Conservation (phyloP, 2,113 vertebrate species). For the Anoplopoma fimbria region DNA sequence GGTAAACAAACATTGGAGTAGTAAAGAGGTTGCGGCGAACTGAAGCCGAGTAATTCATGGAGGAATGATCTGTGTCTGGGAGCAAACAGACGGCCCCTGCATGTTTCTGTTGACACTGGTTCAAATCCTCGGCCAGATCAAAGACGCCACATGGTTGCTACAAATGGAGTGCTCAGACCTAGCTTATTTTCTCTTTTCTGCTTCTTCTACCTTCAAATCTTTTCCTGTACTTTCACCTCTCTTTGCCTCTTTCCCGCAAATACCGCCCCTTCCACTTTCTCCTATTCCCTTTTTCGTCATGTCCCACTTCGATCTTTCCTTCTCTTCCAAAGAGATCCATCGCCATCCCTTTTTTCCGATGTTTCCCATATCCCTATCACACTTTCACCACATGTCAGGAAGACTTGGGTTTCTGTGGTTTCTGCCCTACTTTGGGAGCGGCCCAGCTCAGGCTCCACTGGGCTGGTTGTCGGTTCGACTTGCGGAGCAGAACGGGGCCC, state of each 20-base stretch:
- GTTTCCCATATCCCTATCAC: constrained; percentile 68
- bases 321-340: constrained; percentile 36
- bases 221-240: constrained; percentile 52
- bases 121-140: constrained; percentile 74
- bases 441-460: constrained; percentile 54
- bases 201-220: constrained; percentile 55
- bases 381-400: constrained; percentile 73
- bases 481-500: constrained; percentile 50
- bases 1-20: constrained; percentile 73
- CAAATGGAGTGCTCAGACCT: constrained; percentile 40
- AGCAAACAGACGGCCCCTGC: constrained; percentile 60
- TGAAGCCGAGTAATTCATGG: constrained; percentile 54
- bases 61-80: constrained; percentile 68
- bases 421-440: constrained; percentile 62
- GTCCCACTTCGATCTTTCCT: constrained; percentile 32
- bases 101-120: constrained; percentile 72
- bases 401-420: constrained; percentile 65
- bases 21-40: constrained; percentile 52
- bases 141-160: constrained; percentile 72
- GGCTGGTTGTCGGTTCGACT: constrained; percentile 54
- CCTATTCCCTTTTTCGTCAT: constrained; percentile 32
- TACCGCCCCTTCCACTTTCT: constrained; percentile 20
- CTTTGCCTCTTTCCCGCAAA: constrained; percentile 43
- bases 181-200: constrained; percentile 61
- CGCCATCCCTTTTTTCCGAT: constrained; percentile 35